These are phyloP conservation scores for Cephalotes varians DNA, from an alignment of 2,888 invertebrate genomes.

Conservation along the genomic window DNA sequence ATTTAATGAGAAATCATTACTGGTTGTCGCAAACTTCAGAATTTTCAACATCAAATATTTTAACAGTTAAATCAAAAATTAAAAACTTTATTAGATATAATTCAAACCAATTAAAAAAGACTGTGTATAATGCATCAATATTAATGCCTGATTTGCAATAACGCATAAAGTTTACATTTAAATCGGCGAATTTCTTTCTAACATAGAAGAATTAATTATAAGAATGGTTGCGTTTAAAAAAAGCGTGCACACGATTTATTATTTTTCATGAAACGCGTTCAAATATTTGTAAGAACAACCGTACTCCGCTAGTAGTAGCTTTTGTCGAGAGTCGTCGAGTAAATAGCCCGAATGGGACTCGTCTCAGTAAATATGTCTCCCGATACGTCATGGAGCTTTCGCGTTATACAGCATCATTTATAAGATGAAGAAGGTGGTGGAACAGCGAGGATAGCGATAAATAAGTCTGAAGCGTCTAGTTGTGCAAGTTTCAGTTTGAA, in stretches of 20 bases:
- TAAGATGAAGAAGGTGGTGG: constrained; percentile 69
- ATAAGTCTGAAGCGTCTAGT: constrained; percentile 70
- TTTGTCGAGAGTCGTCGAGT: constrained; percentile 66
- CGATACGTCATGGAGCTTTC: constrained; percentile 76
- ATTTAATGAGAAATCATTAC: constrained; percentile 25
- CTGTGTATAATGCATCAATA: not conserved
- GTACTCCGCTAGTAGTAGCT: constrained; percentile 55
- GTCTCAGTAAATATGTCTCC: constrained; percentile 78
- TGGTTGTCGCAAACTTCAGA: not conserved
- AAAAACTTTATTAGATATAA: not conserved
- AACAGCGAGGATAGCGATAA: constrained; percentile 73
- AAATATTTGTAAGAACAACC: constrained; percentile 73
- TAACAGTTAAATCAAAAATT: not conserved
- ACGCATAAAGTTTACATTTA: not conserved
- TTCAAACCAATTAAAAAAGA: not conserved
- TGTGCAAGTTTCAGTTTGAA: constrained; percentile 27
- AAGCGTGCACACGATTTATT: constrained; percentile 43
- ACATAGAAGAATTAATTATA: not conserved
- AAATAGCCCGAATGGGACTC: constrained; percentile 75
- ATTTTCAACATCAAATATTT: not conserved
- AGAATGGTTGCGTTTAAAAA: constrained; percentile 14
- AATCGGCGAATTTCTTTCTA: not conserved
- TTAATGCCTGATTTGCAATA: not conserved
- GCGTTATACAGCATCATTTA: constrained; percentile 73
- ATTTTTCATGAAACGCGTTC: constrained; percentile 53